Conservation (phyloP, 2,113 vertebrate genomes). For the Sceloporus tristichus region DNA sequence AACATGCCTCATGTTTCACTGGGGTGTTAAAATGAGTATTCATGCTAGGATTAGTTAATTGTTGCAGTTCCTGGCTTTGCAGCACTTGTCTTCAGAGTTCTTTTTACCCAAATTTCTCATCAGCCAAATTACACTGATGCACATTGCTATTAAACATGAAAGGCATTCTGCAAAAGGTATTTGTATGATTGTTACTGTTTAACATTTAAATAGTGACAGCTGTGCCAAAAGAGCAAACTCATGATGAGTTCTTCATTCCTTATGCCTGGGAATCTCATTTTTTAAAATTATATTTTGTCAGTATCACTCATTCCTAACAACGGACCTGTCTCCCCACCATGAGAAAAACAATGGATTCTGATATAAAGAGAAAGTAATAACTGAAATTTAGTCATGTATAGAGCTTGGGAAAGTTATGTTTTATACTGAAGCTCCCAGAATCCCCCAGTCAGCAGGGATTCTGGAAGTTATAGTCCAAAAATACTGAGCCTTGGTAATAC, state of each 20-base stretch:
- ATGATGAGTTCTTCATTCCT: conserved; percentile 14
- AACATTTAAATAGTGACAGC: conserved; percentile 13
- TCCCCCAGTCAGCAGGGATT: too few species aligned
- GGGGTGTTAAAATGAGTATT: background rate
- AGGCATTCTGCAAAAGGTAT: conserved; percentile 7
- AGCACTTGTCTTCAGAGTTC: background rate
- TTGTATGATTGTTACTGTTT: background rate
- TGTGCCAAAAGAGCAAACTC: background rate
- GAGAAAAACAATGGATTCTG: too few species aligned
- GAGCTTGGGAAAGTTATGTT: too few species aligned
- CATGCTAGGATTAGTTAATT: background rate
- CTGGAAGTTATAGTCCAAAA: too few species aligned
- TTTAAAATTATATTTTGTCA: too few species aligned
- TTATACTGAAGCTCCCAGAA: too few species aligned
- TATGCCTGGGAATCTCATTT: background rate
- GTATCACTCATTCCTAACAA: too few species aligned
- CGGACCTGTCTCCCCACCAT: too few species aligned
- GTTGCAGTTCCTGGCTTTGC: conserved; percentile 11
- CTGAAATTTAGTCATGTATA: too few species aligned
- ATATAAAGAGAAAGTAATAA: too few species aligned
- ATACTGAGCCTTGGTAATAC: background rate
- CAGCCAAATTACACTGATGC: conserved; percentile 4
- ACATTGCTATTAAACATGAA: background rate
- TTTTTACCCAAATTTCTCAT: background rate
- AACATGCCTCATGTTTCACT: conserved; percentile 4